phyloP scores from a whole-genome alignment of 2,113 vertebrate genomes.

The Lethenteron camtschaticum region DNA sequence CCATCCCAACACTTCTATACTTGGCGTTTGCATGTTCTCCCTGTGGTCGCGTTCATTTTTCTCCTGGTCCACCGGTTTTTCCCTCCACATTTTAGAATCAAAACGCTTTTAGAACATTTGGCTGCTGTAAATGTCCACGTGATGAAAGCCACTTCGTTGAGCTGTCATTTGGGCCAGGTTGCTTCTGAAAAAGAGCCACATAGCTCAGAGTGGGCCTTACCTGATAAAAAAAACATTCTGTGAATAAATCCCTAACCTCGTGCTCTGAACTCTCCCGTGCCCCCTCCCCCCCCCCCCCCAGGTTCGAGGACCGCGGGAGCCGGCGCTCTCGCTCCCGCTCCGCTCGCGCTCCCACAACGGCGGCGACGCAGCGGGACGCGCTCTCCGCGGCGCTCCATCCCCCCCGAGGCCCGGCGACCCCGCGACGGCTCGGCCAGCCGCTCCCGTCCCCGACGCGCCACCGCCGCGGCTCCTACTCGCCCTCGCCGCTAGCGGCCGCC shows the following conservation, averaged over 20 bases:
- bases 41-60: too few species aligned
- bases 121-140: too few species aligned
- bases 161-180: too few species aligned
- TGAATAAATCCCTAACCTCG: not conserved
- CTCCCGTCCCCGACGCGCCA: not conserved
- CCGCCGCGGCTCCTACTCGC: too few species aligned
- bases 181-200: not conserved
- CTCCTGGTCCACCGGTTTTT: too few species aligned
- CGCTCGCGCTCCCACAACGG: conserved; percentile 2
- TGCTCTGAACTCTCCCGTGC: not conserved
- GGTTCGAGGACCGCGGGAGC: not conserved
- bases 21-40: too few species aligned
- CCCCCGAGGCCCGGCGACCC: conserved; percentile 4
- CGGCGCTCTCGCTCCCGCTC: not conserved
- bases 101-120: too few species aligned
- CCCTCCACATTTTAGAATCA: too few species aligned
- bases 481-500: too few species aligned
- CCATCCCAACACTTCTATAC: too few species aligned
- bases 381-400: conserved; percentile 2
- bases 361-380: not conserved
- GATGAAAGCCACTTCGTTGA: too few species aligned
- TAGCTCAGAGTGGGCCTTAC: not conserved
- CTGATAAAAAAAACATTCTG: not conserved
- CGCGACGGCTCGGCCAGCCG: not conserved
- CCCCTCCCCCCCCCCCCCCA: not conserved